Percentiles rank a stretch among this genome's conserved stretches.
These are phyloP conservation scores for Triplophysa dalaica DNA, from an alignment of 2,113 vertebrate species.

Conservation along the genomic window DNA sequence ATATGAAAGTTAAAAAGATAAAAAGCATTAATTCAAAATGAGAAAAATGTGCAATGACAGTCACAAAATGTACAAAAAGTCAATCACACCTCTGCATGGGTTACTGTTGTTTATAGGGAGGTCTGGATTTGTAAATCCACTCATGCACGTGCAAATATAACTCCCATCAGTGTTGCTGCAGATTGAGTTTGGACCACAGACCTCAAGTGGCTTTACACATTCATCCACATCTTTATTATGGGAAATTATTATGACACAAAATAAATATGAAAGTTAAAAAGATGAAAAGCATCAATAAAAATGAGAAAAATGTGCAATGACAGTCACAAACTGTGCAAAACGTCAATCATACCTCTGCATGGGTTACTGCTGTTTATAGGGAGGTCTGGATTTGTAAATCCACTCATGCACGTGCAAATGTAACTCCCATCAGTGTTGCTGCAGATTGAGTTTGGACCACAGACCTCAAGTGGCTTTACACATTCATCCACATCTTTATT, in stretches of 20 bases:
- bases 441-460: conserved; percentile 37
- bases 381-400: conserved; percentile 5
- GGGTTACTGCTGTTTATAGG: not conserved
- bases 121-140: not conserved
- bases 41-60: no score
- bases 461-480: not conserved
- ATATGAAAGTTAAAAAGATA: no score
- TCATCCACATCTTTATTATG: conserved; percentile 21
- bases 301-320: no score
- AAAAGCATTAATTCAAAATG: not conserved
- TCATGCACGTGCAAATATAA: not conserved
- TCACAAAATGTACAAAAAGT: not conserved
- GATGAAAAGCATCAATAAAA: no score
- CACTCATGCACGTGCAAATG: conserved; percentile 19
- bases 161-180: not conserved
- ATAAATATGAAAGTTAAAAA: no score
- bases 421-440: conserved; percentile 22
- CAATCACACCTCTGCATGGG: conserved; percentile 14
- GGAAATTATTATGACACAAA: no score
- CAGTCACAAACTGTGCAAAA: no score
- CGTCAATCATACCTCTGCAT: conserved; percentile 16
- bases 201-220: not conserved
- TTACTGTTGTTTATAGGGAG: not conserved
- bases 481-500: no score
- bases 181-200: conserved; percentile 23